A percentile compares a stretch with the other conserved stretches of the same genome.
phyloP scores from a whole-genome alignment of 1,140 invertebrate species.

The Aphelinus certus region DNA sequence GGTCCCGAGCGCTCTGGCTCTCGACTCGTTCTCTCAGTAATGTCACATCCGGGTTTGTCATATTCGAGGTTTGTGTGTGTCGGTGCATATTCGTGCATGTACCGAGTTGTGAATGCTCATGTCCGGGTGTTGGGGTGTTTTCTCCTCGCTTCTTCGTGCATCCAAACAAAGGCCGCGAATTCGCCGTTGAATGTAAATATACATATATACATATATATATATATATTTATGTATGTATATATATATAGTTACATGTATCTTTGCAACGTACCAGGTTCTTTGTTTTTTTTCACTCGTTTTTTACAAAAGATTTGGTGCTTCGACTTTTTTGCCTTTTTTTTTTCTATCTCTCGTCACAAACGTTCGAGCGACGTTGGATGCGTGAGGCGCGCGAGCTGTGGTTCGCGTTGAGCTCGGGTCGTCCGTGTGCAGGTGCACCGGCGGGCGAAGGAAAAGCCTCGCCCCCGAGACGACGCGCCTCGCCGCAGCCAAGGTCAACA shows the following conservation, averaged over 20 bases:
- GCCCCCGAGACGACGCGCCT: constrained; percentile 12
- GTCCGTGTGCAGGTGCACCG: constrained; percentile 10
- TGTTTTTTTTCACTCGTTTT: no score
- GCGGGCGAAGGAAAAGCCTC: constrained; percentile 37
- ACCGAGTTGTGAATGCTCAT: constrained; percentile 56
- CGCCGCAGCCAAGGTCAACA: no score
- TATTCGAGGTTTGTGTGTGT: constrained; percentile 48
- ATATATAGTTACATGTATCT: no score
- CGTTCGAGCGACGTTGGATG: no score
- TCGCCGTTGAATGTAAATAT: constrained; percentile 40
- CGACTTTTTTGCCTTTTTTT: no score
- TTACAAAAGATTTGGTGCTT: no score
- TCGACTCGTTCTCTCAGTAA: not conserved
- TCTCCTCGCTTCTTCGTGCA: constrained; percentile 41
- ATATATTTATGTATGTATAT: no score
- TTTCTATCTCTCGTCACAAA: no score
- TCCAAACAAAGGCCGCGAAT: constrained; percentile 43
- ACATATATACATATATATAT: no score
- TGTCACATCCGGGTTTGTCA: constrained; percentile 47
- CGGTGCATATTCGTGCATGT: constrained; percentile 60
- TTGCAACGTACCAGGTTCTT: constrained; percentile 30
- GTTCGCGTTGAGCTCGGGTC: no score
- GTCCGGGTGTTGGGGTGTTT: constrained; percentile 37
- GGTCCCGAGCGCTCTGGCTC: no score
- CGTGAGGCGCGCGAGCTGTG: no score